Evolutionary conservation across 2,797 vertebrate species (phyloP).

Genomic region (Uromys caudimaculatus): DNA sequence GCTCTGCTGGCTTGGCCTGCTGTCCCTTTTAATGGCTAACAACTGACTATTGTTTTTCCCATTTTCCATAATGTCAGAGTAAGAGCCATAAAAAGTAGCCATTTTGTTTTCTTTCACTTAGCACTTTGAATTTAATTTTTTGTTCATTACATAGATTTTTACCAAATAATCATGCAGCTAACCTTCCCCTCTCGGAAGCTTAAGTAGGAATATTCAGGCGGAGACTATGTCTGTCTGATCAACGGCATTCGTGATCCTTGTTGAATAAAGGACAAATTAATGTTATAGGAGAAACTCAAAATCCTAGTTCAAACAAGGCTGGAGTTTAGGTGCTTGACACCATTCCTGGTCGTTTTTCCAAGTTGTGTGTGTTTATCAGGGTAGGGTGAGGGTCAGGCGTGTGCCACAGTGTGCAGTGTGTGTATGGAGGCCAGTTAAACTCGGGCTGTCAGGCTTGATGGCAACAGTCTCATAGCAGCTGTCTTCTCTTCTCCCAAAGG

Average conservation of each 20-base stretch:
- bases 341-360: fast-evolving
- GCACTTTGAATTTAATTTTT: neutral
- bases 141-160: neutral
- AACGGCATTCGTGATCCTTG: neutral
- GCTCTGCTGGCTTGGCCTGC: neutral
- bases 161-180: neutral
- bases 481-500: neutral
- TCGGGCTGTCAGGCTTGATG: neutral
- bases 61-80: neutral
- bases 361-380: neutral
- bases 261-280: neutral
- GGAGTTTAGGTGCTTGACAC: fast-evolving
- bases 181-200: neutral
- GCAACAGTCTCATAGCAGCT: neutral
- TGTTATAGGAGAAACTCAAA: neutral
- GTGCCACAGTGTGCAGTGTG: no score
- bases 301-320: neutral
- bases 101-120: neutral
- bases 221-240: neutral
- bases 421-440: neutral
- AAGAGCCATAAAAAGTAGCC: neutral
- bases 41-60: neutral
- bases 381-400: neutral
- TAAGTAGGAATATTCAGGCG: neutral
- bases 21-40: neutral